Conservation (phyloP, 2,888 invertebrate genomes). For the Eurytoma californica region DNA sequence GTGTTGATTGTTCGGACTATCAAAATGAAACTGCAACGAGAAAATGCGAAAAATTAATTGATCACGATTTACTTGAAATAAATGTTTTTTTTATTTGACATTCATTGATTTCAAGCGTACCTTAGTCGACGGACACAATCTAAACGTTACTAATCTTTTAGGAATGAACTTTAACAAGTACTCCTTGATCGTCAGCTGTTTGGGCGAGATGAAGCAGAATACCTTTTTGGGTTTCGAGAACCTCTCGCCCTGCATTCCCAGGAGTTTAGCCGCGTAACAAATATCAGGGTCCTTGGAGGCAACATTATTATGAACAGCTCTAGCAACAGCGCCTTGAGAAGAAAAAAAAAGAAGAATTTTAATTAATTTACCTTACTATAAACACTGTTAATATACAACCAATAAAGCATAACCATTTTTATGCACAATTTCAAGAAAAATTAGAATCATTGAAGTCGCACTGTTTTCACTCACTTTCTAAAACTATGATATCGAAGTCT, state of each 20-base stretch:
- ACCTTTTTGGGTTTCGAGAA: slow-evolving; percentile 89
- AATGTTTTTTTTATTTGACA: not conserved
- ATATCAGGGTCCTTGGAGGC: slow-evolving; percentile 90
- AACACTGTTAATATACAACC: no score
- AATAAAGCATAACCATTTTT: not conserved
- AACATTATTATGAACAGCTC: slow-evolving; percentile 90
- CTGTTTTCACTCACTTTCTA: slow-evolving; percentile 81
- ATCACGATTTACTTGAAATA: no score
- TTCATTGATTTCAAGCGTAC: slow-evolving; percentile 74
- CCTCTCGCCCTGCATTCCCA: slow-evolving; percentile 79
- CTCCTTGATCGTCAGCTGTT: slow-evolving; percentile 94
- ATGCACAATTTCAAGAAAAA: not conserved
- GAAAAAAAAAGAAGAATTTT: slow-evolving; percentile 32
- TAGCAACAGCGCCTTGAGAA: slow-evolving; percentile 86
- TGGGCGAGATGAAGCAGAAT: slow-evolving; percentile 92
- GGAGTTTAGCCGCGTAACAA: slow-evolving; percentile 89
- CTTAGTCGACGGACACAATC: slow-evolving; percentile 95
- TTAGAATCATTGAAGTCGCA: not conserved
- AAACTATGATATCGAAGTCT: slow-evolving; percentile 93
- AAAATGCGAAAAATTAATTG: slow-evolving; percentile 48
- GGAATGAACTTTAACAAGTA: slow-evolving; percentile 95
- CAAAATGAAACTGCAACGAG: slow-evolving; percentile 82
- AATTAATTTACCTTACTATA: slow-evolving; percentile 3
- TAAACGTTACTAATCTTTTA: slow-evolving; percentile 91
- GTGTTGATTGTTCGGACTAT: slow-evolving; percentile 77